Conservation (phyloP, 2,113 vertebrate species). For the Trichechus manatus region DNA sequence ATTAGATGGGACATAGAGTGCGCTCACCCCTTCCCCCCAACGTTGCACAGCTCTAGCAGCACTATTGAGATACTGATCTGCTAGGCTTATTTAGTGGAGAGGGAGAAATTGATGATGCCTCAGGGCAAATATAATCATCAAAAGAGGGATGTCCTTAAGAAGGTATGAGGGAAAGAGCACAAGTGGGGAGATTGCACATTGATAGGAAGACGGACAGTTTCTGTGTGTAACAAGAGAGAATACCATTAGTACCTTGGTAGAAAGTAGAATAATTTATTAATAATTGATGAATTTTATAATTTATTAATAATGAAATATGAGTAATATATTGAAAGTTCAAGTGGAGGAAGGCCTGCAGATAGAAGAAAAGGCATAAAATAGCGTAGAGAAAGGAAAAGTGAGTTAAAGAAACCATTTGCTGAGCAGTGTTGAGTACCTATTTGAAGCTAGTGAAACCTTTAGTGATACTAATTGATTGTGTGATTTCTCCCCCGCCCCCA, state of each 20-base stretch:
- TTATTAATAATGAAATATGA: conserved; percentile 36
- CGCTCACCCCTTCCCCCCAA: rapidly evolving
- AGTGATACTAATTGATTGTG: not conserved
- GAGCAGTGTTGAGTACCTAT: not conserved
- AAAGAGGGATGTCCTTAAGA: not conserved
- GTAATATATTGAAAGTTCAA: not conserved
- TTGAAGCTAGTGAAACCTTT: not conserved
- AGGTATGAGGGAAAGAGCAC: not conserved
- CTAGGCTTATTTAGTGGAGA: not conserved
- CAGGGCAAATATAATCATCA: not conserved
- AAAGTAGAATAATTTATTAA: not conserved
- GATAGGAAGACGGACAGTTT: not conserved
- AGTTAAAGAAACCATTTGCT: not conserved
- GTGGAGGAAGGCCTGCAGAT: not conserved
- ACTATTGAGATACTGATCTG: not conserved
- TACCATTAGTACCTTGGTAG: not conserved
- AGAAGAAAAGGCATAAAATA: not conserved
- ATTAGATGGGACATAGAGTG: not conserved
- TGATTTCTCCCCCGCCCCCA: not conserved
- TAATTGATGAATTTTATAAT: not conserved
- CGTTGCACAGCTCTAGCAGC: not conserved
- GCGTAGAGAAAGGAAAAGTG: not conserved
- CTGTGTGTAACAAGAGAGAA: conserved; percentile 2
- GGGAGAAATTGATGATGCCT: not conserved
- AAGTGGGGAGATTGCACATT: not conserved